Base-by-base conservation (phyloP, 1,140 invertebrate genomes). In the Papilio aristodemus region DNA sequence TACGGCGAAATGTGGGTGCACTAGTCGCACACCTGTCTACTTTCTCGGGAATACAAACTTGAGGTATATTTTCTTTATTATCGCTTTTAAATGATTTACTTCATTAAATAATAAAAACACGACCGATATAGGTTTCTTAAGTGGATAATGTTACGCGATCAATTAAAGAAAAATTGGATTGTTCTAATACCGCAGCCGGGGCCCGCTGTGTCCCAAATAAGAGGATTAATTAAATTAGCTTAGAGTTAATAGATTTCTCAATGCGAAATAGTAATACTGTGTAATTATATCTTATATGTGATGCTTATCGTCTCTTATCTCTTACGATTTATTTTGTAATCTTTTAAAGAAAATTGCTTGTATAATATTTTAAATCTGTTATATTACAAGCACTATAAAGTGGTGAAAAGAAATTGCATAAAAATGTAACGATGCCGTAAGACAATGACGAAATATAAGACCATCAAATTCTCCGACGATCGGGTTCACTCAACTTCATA, bases 401-500 rank as follows among this genome's bases (percentile, higher is more conserved):
- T n/a, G n/a, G n/a, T n/a, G n/a, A n/a, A n/a, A n/a, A n/a, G 10
- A 4, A n/a, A 39, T 39, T 39, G 10, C 11, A 13, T 13, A 4
- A 11, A 4, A 11, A 39, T 4, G 11, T 13, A 39, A 4, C 38
- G 10, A 11, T 4, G 38, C 2, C 13, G 13, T 13, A 39, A 39
- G 19, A 36, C 60, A 39, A 39, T 14, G 67, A 54, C 22, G 10
- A 67, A 67, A 74, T 71, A 74, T 66, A 71, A 75, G 22, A 75
- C 71, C 72, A 78, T 77, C 77, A 73, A 79, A 81, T 79, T 72
- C 68, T 76, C 37, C 57, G 74, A 70, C 72, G 72, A 54, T 38
- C 64, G 82, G 78, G 88, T 86, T 91, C 88, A 91, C 66, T 81
- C 80, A 85, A 85, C 81, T 91, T 91, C 87, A 87, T 79, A 83